These are phyloP conservation scores for Nemurella pictetii DNA, from an alignment of 2,888 invertebrate species.

Conservation along the genomic window DNA sequence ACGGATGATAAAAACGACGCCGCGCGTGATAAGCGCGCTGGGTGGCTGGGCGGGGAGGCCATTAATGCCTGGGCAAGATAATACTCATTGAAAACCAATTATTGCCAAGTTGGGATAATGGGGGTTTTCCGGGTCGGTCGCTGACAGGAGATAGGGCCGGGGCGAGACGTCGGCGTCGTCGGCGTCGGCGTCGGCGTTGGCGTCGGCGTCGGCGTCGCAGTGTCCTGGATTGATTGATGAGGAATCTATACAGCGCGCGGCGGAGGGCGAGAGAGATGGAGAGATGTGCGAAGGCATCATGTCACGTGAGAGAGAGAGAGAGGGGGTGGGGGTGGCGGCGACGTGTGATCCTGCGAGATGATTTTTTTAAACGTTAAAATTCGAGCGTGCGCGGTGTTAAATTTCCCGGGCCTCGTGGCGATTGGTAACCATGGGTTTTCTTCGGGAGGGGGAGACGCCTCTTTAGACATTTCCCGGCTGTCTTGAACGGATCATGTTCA, in stretches of 20 bases:
- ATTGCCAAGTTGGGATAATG: conserved; percentile 38
- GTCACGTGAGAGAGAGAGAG: not conserved
- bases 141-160: not conserved
- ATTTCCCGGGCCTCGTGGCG: no score
- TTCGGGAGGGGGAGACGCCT: not conserved
- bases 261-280: conserved; percentile 6
- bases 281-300: no score
- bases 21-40: not conserved
- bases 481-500: no score
- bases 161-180: conserved; percentile 1
- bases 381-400: not conserved
- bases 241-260: conserved; percentile 39
- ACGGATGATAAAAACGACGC: conserved; percentile 20
- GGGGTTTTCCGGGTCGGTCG: conserved; percentile 19
- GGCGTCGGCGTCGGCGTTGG: not conserved
- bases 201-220: not conserved
- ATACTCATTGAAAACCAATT: conserved; percentile 41
- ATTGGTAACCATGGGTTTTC: no score
- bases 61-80: conserved; percentile 35
- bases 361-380: not conserved
- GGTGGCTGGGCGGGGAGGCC: not conserved
- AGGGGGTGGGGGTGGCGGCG: not conserved
- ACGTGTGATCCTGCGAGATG: not conserved
- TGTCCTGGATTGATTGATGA: conserved; percentile 41
- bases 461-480: not conserved